A percentile compares a stretch with the other conserved stretches of the same genome.
phyloP scores from a whole-genome alignment of 2,888 invertebrate species.

The Cephus rjabovi region DNA sequence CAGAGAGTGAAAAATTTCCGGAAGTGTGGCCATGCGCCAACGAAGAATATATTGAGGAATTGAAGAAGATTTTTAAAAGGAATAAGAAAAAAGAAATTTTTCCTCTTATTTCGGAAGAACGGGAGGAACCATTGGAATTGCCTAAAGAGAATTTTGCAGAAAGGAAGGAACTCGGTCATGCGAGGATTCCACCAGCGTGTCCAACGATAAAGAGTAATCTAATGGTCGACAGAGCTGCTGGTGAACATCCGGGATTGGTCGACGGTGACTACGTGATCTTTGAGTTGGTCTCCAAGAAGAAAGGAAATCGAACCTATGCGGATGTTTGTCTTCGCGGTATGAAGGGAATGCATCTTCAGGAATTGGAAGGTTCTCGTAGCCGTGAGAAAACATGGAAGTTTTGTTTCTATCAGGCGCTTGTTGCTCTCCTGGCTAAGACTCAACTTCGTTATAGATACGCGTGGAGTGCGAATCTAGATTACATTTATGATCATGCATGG shows the following conservation, averaged over 20 bases:
- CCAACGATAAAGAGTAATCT: conserved; percentile 21
- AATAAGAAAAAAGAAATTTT: conserved; percentile 35
- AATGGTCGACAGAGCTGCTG: conserved; percentile 44
- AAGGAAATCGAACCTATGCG: conserved; percentile 37
- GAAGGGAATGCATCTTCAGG: conserved; percentile 55
- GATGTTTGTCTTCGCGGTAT: conserved; percentile 50
- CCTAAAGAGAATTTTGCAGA: conserved; percentile 39
- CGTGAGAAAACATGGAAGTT: conserved; percentile 59
- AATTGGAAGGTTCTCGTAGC: conserved; percentile 39
- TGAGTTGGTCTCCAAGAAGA: conserved; percentile 35
- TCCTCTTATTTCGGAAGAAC: conserved; percentile 37
- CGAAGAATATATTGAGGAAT: conserved; percentile 34
- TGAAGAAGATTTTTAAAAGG: conserved; percentile 22
- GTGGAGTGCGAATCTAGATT: conserved; percentile 55
- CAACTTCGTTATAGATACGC: conserved; percentile 57
- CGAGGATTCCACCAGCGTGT: conserved; percentile 42
- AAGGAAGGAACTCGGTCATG: conserved; percentile 54
- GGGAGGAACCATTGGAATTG: conserved; percentile 26
- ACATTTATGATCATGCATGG: conserved; percentile 60
- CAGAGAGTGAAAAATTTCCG: conserved; percentile 41
- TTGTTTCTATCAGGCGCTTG: conserved; percentile 55
- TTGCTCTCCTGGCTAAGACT: conserved; percentile 56
- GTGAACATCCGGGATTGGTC: conserved; percentile 52
- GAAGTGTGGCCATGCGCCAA: conserved; percentile 43
- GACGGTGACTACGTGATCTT: conserved; percentile 53